Conservation (phyloP, 1,140 invertebrate genomes). For the Zaprionus inermis region DNA sequence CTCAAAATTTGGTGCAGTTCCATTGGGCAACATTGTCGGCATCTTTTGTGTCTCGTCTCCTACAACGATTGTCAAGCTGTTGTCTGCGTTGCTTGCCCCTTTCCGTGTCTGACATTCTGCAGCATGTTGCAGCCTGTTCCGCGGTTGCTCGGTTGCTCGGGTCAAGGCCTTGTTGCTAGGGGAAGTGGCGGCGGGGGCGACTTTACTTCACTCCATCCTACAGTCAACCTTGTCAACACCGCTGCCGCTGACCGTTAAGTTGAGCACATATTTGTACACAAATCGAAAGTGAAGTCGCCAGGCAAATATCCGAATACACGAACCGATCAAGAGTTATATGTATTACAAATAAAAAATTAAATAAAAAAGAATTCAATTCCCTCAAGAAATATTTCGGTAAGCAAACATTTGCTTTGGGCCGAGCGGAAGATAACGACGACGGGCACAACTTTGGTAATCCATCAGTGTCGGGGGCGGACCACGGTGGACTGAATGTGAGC, state of each 20-base stretch:
- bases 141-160: no score
- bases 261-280: constrained; percentile 73
- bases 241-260: constrained; percentile 62
- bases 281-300: constrained; percentile 67
- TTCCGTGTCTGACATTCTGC: constrained; percentile 33
- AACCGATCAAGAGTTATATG: not conserved
- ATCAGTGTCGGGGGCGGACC: constrained; percentile 71
- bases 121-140: constrained; percentile 10
- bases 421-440: constrained; percentile 26
- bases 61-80: constrained; percentile 32
- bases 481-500: not conserved
- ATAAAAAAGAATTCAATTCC: not conserved
- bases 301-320: constrained; percentile 48
- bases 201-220: constrained; percentile 10
- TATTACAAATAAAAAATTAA: constrained; percentile 18
- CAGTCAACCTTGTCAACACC: constrained; percentile 23
- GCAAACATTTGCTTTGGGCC: constrained; percentile 57
- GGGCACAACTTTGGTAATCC: constrained; percentile 59
- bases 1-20: constrained; percentile 47
- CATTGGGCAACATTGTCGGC: constrained; percentile 43
- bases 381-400: constrained; percentile 56
- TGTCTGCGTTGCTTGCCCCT: not conserved
- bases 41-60: constrained; percentile 47
- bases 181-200: constrained; percentile 20
- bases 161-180: constrained; percentile 40